These are phyloP conservation scores for Lycocerus yunnanus DNA, from an alignment of 2,888 invertebrate genomes.

Conservation along the genomic window DNA sequence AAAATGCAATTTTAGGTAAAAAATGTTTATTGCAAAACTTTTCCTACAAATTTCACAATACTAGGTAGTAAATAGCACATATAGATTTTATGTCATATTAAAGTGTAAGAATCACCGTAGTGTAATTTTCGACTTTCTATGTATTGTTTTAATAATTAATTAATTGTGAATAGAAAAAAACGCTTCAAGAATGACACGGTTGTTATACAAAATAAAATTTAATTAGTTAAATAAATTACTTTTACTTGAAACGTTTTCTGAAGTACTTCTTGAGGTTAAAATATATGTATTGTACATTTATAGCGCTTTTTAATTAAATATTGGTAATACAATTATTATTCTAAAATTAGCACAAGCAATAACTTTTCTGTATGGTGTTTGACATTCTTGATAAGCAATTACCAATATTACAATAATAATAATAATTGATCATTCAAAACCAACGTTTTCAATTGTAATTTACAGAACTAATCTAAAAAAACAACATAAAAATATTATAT, in stretches of 20 bases:
- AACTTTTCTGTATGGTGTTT: background rate
- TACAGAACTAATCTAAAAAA: background rate
- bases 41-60: background rate
- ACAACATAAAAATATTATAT: background rate
- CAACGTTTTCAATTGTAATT: too few species aligned
- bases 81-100: background rate
- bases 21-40: background rate
- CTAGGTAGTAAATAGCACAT: background rate
- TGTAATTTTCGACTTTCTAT: background rate
- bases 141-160: background rate
- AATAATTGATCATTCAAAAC: background rate
- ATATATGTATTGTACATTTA: background rate
- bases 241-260: background rate
- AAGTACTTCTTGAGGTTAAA: background rate
- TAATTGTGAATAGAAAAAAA: background rate
- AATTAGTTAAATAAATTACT: background rate
- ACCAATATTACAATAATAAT: background rate
- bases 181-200: background rate
- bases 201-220: background rate
- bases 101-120: background rate
- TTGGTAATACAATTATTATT: background rate
- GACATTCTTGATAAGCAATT: background rate
- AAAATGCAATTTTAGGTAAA: background rate
- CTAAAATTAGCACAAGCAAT: background rate
- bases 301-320: background rate